Base-by-base conservation (phyloP, 2,797 vertebrate genomes). In the Nyctalus aviator region DNA sequence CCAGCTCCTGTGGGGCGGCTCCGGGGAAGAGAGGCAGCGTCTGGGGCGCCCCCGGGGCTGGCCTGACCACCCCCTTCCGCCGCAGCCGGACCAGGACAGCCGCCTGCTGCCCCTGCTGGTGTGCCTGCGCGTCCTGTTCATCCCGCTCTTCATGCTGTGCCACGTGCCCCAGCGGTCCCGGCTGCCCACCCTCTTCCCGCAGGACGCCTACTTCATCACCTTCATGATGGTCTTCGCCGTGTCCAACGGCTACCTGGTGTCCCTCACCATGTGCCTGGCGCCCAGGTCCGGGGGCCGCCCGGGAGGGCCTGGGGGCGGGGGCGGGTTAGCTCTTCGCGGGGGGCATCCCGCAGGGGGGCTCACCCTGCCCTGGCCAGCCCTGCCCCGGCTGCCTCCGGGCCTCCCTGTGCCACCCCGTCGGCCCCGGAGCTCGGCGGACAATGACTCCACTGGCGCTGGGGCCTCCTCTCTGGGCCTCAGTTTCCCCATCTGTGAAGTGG, bases 121-220 rank as follows among this genome's bases (percentile, higher is more conserved):
- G 2, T 94, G 98, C 48, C 97, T 97, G 71, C 98, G 99, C 0
- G 87, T 98, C 79, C 83, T 99, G n/a, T 99, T 99, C 32, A n/a
- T 99, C 6, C 99, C 99, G 0, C 98, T 99, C 96, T 98, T 99
- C 94, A 98, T 99, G 98, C 95, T 99, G 59, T 99, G 99, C 66
- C 99, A 99, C 23, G 98, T 99, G 44, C 97, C 98, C 0, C 14
- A 93, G 37, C 98, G 98, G 20, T 37, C 44, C 55, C 96, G 90
- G 91, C 98, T 99, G 23, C 98, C 99, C 0, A 96, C 98, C 37
- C 72, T 97, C 37, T 99, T 99, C 97, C 0, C 30, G 1, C 98
- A 98, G 41, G 99, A 99, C 0, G 96, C 83, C 6, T 96, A 69
- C 3, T 99, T 99, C 96, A 75, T 98, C 27, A 2, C 68, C 50